Percentiles rank a stretch among this genome's conserved stretches.
These are phyloP conservation scores for Leptoteleia sp. DNA, from an alignment of 1,140 invertebrate genomes.

Conservation along the genomic window DNA sequence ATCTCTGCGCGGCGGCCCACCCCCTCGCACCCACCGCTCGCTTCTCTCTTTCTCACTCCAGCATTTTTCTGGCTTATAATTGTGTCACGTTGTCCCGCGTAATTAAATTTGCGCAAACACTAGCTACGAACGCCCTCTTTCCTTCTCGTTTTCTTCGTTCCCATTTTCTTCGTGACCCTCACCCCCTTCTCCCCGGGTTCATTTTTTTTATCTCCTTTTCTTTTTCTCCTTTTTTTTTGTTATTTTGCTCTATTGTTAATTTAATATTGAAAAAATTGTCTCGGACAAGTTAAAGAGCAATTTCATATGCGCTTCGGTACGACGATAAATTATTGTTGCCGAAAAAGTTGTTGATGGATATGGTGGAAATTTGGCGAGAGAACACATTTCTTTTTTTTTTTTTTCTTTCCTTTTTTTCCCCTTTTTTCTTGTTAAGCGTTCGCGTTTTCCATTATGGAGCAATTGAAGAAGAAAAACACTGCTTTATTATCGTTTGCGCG, in stretches of 20 bases:
- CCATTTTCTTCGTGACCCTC: constrained; percentile 22
- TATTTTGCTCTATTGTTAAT: too few relatives aligned
- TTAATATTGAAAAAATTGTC: constrained; percentile 32
- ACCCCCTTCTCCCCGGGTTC: too few relatives aligned
- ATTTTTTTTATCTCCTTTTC: too few relatives aligned
- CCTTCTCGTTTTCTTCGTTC: constrained; percentile 7
- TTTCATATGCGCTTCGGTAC: too few relatives aligned
- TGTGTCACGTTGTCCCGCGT: constrained; percentile 44
- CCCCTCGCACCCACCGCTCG: not conserved
- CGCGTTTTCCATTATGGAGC: constrained; percentile 32
- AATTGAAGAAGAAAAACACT: constrained; percentile 53
- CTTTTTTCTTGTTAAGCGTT: too few relatives aligned
- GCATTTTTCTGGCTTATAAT: constrained; percentile 42
- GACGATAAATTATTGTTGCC: constrained; percentile 12
- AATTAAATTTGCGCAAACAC: constrained; percentile 57
- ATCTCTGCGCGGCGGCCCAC: constrained; percentile 18
- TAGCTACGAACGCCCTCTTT: constrained; percentile 9
- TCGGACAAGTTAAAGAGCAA: constrained; percentile 12
- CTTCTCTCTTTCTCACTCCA: constrained; percentile 14
- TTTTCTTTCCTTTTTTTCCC: too few relatives aligned
- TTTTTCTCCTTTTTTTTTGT: too few relatives aligned
- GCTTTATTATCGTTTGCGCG: constrained; percentile 37
- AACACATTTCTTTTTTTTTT: constrained; percentile 7
- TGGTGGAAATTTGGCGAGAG: constrained; percentile 13
- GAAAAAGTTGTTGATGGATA: constrained; percentile 32